phyloP scores from a whole-genome alignment of 2,797 vertebrate genomes.

The Manis pentadactyla region DNA sequence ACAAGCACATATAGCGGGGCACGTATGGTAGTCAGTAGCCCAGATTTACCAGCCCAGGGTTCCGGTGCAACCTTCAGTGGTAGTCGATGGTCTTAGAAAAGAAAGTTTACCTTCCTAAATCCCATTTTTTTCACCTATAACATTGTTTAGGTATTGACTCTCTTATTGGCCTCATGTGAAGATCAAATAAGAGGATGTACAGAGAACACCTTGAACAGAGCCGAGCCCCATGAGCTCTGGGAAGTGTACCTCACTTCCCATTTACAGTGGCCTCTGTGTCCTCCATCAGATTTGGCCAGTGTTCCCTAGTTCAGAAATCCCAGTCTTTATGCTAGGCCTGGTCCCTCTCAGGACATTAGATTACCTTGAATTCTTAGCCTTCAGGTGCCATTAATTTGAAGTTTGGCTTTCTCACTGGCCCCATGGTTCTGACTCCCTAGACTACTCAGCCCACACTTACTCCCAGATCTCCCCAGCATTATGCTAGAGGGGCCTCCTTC shows the following conservation, averaged over 20 bases:
- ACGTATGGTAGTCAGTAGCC: accelerated
- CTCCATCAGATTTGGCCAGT: too few relatives aligned
- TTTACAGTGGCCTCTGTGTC: accelerated
- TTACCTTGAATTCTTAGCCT: background rate
- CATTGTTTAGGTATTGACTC: accelerated
- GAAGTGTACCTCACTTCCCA: background rate
- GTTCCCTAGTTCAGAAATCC: accelerated
- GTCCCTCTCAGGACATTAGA: background rate
- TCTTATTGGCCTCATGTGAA: background rate
- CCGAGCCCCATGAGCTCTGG: background rate
- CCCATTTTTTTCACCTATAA: background rate
- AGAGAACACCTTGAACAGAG: background rate
- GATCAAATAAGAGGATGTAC: accelerated
- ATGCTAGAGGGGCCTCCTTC: background rate
- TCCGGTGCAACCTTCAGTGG: background rate
- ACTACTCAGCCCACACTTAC: background rate
- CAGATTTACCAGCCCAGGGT: accelerated
- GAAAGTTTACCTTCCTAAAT: background rate
- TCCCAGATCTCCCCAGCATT: background rate
- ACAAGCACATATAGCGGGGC: accelerated
- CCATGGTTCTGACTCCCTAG: background rate
- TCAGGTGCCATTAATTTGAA: background rate
- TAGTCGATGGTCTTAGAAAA: background rate
- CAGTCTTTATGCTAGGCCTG: background rate
- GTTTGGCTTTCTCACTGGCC: background rate